Conservation (phyloP, 2,113 vertebrate species). For the Phylloscopus trochiloides region DNA sequence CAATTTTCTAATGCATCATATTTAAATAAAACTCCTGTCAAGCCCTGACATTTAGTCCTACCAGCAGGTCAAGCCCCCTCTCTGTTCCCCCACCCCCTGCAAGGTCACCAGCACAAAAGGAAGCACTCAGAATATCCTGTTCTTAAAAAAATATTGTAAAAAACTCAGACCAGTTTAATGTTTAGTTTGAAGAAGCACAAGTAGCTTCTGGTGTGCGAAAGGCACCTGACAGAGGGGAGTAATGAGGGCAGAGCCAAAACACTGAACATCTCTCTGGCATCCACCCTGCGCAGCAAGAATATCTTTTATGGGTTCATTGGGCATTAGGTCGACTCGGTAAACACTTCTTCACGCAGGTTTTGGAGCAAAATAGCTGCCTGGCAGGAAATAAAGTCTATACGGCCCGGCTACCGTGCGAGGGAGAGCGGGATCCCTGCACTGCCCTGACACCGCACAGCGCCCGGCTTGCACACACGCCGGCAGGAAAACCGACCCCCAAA, state of each 20-base stretch:
- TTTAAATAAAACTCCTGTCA: not conserved
- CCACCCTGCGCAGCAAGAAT: fast-evolving
- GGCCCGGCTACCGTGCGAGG: fast-evolving
- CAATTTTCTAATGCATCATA: not conserved
- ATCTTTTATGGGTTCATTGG: not conserved
- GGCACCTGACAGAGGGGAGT: not conserved
- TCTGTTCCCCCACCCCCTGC: not conserved
- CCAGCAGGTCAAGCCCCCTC: not conserved
- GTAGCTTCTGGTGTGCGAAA: not conserved
- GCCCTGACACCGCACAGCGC: not conserved
- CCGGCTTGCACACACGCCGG: not conserved
- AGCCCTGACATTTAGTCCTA: not conserved
- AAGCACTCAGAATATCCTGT: slow-evolving; percentile 21
- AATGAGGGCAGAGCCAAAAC: not conserved
- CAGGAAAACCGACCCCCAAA: not conserved
- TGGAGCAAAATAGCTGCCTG: not conserved
- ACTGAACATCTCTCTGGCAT: not conserved
- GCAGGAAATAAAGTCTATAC: not conserved
- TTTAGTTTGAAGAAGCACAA: not conserved
- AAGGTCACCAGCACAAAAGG: slow-evolving; percentile 15
- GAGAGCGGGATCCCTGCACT: not conserved
- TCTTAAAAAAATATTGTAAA: not conserved
- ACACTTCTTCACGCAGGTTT: not conserved
- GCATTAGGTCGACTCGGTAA: not conserved
- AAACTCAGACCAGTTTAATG: not conserved